These are phyloP conservation scores for Sinodicranocentrus sp. DNA, from an alignment of 2,888 invertebrate genomes.

Conservation along the genomic window DNA sequence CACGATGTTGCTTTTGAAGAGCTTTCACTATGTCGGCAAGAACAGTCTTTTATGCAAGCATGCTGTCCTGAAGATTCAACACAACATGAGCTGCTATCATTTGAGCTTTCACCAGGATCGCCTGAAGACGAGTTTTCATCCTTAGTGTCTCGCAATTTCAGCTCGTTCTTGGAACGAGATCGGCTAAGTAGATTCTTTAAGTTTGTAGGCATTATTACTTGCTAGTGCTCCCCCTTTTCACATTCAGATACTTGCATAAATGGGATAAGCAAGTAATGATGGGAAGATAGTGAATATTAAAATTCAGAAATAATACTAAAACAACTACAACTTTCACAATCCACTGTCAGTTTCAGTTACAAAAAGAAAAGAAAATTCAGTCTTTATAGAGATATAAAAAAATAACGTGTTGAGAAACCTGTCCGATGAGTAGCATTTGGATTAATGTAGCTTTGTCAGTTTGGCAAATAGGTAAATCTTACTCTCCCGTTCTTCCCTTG, in stretches of 20 bases:
- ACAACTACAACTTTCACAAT: neutral
- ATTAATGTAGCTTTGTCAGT: neutral
- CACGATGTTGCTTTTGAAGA: neutral
- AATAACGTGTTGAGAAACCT: neutral
- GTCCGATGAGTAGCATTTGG: neutral
- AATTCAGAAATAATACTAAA: neutral
- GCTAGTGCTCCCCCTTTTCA: conserved; percentile 23
- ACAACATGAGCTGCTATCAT: neutral
- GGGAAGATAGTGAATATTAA: neutral
- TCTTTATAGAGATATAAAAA: neutral
- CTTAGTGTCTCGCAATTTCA: conserved; percentile 70
- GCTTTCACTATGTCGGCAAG: conserved; percentile 10
- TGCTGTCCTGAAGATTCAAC: neutral
- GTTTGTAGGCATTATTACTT: conserved; percentile 74
- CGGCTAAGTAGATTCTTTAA: conserved; percentile 75
- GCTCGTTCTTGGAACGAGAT: conserved; percentile 75
- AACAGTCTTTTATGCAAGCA: neutral
- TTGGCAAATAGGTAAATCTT: no score
- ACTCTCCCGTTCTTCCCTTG: no score
- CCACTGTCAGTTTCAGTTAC: no score
- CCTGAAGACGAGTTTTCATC: conserved; percentile 65
- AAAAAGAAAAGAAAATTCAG: no score
- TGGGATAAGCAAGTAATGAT: conserved; percentile 9
- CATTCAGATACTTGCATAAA: neutral
- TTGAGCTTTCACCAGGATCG: conserved; percentile 39